Conservation (phyloP, 2,797 vertebrate genomes). For the Pseudochromis fuscus region DNA sequence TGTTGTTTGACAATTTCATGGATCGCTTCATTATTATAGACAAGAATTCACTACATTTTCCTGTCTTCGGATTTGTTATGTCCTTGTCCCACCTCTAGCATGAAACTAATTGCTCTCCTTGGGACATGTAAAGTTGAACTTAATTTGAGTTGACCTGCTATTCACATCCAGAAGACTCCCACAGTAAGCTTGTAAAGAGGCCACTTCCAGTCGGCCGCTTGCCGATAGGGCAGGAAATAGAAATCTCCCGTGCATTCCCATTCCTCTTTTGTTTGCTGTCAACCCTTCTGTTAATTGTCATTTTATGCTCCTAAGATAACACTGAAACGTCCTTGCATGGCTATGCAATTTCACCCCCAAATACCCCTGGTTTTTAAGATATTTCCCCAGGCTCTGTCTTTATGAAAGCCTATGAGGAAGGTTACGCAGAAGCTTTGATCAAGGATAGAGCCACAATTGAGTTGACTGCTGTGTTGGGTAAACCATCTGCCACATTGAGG, state of each 20-base stretch:
- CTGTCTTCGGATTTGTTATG: conserved; percentile 57
- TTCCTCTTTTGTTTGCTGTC: conserved; percentile 63
- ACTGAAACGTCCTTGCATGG: conserved; percentile 50
- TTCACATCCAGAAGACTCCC: conserved; percentile 62
- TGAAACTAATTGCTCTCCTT: conserved; percentile 81
- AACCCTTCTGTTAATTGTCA: conserved; percentile 65
- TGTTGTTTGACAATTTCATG: conserved; percentile 70
- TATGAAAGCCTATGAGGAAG: conserved; percentile 47
- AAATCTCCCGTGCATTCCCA: conserved; percentile 35
- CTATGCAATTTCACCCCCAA: conserved; percentile 39
- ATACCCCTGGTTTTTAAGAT: conserved; percentile 30
- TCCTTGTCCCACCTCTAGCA: conserved; percentile 72
- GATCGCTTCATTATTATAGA: conserved; percentile 72
- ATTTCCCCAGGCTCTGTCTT: conserved; percentile 44
- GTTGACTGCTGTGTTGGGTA: conserved; percentile 51
- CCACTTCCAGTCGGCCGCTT: conserved; percentile 59
- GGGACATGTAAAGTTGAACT: conserved; percentile 80
- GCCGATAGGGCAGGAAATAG: conserved; percentile 50
- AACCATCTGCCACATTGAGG: conserved; percentile 54
- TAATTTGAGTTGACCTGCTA: conserved; percentile 76
- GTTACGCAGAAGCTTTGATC: conserved; percentile 54
- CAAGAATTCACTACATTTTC: conserved; percentile 69
- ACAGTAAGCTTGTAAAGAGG: conserved; percentile 59
- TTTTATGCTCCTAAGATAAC: conserved; percentile 54
- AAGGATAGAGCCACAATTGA: conserved; percentile 45